These are phyloP conservation scores for Agriopis marginaria DNA, from an alignment of 2,888 invertebrate genomes.

Conservation along the genomic window DNA sequence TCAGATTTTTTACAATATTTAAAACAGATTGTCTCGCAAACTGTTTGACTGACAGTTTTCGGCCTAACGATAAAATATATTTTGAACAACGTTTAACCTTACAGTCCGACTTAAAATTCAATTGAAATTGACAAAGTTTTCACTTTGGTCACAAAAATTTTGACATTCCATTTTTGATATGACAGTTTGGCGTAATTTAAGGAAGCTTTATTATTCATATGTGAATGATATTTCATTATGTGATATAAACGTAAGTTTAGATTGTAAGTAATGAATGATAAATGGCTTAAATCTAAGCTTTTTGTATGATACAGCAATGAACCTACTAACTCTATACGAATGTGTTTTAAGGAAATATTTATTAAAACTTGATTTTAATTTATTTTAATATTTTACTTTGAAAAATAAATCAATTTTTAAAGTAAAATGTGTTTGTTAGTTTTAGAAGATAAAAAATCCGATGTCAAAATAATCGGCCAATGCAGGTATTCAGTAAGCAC, in stretches of 20 bases:
- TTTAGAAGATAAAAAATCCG: constrained; percentile 65
- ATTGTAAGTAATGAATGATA: constrained; percentile 65
- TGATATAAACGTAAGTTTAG: constrained; percentile 80
- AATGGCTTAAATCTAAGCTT: constrained; percentile 57
- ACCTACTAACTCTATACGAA: constrained; percentile 63
- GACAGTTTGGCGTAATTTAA: constrained; percentile 66
- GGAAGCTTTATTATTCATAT: constrained; percentile 73
- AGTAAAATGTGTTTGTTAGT: constrained; percentile 67
- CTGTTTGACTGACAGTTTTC: constrained; percentile 54
- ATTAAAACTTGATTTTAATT: constrained; percentile 68
- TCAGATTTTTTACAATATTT: constrained; percentile 45
- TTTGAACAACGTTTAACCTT: constrained; percentile 18
- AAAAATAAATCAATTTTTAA: constrained; percentile 50
- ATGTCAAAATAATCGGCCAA: constrained; percentile 66
- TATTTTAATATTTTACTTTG: constrained; percentile 68
- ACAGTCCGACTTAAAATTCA: constrained; percentile 33
- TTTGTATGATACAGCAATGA: constrained; percentile 62
- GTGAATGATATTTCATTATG: constrained; percentile 81
- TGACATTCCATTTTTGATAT: constrained; percentile 63
- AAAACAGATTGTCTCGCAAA: constrained; percentile 57
- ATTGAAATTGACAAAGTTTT: constrained; percentile 45
- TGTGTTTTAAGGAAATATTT: constrained; percentile 70
- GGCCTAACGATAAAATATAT: background rate
- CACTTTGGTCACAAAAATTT: constrained; percentile 35
- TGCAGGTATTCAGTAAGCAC: constrained; percentile 50